Conservation (phyloP, 2,113 vertebrate species). For the Ranitomeya imitator region DNA sequence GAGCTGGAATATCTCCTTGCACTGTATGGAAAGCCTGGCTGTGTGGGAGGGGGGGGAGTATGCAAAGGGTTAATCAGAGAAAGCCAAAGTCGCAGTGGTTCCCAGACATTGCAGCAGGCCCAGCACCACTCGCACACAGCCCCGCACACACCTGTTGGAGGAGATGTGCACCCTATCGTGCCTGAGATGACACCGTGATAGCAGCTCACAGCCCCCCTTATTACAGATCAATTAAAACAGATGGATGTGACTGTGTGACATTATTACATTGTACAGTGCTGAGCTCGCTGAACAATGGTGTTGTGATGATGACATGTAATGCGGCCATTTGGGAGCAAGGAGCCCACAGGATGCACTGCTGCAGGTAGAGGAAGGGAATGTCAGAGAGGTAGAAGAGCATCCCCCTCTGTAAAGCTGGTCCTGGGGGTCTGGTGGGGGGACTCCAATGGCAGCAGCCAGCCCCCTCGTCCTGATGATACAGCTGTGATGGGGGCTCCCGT, state of each 20-base stretch:
- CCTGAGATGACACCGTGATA: conserved; percentile 78
- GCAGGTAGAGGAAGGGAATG: conserved; percentile 65
- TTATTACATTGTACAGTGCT: conserved; percentile 72
- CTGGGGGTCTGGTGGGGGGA: conserved; percentile 74
- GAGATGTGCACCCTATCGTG: conserved; percentile 78
- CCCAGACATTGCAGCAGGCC: neutral
- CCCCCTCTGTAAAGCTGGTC: conserved; percentile 78
- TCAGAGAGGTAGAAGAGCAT: conserved; percentile 71
- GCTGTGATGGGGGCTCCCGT: conserved; percentile 72
- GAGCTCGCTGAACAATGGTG: conserved; percentile 24
- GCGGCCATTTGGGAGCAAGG: neutral
- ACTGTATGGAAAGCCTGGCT: too few relatives aligned
- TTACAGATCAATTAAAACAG: conserved; percentile 71
- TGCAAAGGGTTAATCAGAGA: neutral
- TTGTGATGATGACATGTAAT: conserved; percentile 40
- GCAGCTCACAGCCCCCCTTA: conserved; percentile 70
- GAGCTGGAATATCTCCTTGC: neutral
- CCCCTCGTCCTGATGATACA: conserved; percentile 65
- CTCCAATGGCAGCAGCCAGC: conserved; percentile 75
- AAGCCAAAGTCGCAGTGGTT: neutral
- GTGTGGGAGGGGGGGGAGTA: too few relatives aligned
- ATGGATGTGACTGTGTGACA: conserved; percentile 73
- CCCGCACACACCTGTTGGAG: conserved; percentile 70
- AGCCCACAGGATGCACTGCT: neutral
- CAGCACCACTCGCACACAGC: conserved; percentile 20